Conservation (phyloP, 2,888 invertebrate species). For the Andrena camellia region DNA sequence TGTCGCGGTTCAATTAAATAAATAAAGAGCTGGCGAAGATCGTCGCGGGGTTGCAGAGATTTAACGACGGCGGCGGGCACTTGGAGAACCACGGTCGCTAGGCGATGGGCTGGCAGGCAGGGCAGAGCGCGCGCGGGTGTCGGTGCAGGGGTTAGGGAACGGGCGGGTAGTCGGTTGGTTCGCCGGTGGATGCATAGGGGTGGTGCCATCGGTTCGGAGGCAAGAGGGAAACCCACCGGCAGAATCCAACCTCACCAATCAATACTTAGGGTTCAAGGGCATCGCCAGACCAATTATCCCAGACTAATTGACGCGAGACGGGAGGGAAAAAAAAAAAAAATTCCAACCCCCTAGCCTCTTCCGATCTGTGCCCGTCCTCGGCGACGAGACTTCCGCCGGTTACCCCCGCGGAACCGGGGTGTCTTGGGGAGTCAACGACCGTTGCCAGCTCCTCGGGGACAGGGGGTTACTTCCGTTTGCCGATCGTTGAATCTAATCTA, state of each 20-base stretch:
- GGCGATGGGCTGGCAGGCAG: conserved; percentile 50
- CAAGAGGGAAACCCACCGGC: conserved; percentile 79
- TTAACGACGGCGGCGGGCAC: conserved; percentile 59
- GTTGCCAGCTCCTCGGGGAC: too few relatives aligned
- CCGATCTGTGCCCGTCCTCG: conserved; percentile 32
- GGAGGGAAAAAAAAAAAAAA: conserved; percentile 65
- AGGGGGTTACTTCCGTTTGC: too few relatives aligned
- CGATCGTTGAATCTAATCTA: too few relatives aligned
- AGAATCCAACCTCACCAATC: conserved; percentile 84
- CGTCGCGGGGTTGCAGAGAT: conserved; percentile 63
- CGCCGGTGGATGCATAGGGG: conserved; percentile 74
- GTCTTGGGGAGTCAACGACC: background rate
- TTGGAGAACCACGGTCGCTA: conserved; percentile 70
- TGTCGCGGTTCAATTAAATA: conserved; percentile 71
- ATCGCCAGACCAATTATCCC: conserved; percentile 85
- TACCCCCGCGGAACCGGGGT: background rate
- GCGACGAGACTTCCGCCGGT: too few relatives aligned
- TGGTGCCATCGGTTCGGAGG: conserved; percentile 76
- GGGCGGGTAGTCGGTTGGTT: conserved; percentile 71
- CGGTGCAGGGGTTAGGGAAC: conserved; percentile 63
- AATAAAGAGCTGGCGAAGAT: conserved; percentile 67
- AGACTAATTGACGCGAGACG: conserved; percentile 81
- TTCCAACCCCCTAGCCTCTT: conserved; percentile 41
- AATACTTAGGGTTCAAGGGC: conserved; percentile 85
- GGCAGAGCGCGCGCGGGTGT: conserved; percentile 45